These are phyloP conservation scores for Apodemia mormo DNA, from an alignment of 2,888 invertebrate species.

Conservation along the genomic window DNA sequence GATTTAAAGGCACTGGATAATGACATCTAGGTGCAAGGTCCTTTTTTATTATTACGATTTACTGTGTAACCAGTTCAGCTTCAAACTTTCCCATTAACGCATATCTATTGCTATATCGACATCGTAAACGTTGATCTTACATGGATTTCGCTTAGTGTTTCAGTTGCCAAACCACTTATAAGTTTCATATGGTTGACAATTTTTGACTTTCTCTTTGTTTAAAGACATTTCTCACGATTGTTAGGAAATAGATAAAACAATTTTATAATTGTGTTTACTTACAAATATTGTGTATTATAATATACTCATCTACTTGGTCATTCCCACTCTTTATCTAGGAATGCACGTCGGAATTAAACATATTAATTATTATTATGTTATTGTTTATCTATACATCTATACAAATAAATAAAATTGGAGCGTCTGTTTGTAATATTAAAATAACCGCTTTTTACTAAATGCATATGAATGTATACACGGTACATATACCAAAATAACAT, in stretches of 20 bases:
- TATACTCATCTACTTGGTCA: constrained; percentile 13
- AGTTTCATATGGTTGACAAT: background rate
- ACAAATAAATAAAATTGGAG: too few relatives aligned
- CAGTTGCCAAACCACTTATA: background rate
- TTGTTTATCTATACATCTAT: too few relatives aligned
- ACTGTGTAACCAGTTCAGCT: too few relatives aligned
- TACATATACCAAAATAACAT: too few relatives aligned
- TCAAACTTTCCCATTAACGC: too few relatives aligned
- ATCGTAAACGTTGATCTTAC: background rate
- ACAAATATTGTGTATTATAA: background rate
- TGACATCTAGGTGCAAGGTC: too few relatives aligned
- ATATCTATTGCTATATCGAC: too few relatives aligned
- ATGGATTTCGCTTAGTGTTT: background rate
- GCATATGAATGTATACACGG: too few relatives aligned
- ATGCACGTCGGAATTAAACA: background rate
- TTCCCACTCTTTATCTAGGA: constrained; percentile 12
- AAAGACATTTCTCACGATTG: background rate
- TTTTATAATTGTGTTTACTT: background rate
- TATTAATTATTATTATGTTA: background rate
- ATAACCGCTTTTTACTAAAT: too few relatives aligned
- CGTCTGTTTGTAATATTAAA: too few relatives aligned
- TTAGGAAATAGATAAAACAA: background rate
- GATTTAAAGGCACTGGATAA: too few relatives aligned
- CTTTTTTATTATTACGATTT: too few relatives aligned
- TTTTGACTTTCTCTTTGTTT: background rate